Evolutionary conservation across 1,140 invertebrate genomes (phyloP), one percentile per base, ranked within the genome.

Genomic region (Meteorus sp.): DNA sequence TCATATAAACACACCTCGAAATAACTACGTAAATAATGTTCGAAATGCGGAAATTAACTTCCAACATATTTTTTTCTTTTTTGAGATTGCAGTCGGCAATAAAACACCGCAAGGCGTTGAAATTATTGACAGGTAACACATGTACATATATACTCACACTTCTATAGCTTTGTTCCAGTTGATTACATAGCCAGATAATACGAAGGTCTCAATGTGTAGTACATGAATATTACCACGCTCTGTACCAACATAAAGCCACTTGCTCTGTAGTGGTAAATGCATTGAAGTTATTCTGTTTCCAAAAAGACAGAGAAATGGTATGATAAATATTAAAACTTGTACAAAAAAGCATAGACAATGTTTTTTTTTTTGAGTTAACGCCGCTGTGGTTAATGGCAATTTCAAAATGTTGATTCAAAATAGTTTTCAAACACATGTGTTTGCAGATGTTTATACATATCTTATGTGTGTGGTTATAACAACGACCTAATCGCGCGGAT

Each of bases 131-230:
- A 53, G n/a, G n/a, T n/a, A n/a, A n/a, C n/a, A n/a, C n/a, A n/a
- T n/a, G n/a, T n/a, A n/a, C n/a, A n/a, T n/a, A 52, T 39, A 27
- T 81, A 94, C 94, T 95, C 84, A 99, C 95, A 98, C 84, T 90
- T 99, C 97, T 78, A 99, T 99, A 67, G 96, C 94, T 85, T 99
- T 99, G 85, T 99, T 99, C 97, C 97, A 99, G 85, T 99, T 98
- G 82, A 99, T 97, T 77, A 98, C 88, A 84, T 99, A 99, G 63
- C 96, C 96, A 71, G 95, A 98, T 65, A 99, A 86, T 69, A 87
- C 84, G 81, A 99, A 99, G 69, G 90, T 91, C 80, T 98, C 96
- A 63, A 98, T 90, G 83, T 98, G 95, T 66, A 99, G 92, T 56
- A 99, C 85, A 80, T 99, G 95, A 66, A 99, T 92, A 83, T 99